Evolutionary conservation across 2,113 vertebrate species (phyloP), one percentile per base, ranked within the genome.

Genomic region (Mormyrus lacerda): DNA sequence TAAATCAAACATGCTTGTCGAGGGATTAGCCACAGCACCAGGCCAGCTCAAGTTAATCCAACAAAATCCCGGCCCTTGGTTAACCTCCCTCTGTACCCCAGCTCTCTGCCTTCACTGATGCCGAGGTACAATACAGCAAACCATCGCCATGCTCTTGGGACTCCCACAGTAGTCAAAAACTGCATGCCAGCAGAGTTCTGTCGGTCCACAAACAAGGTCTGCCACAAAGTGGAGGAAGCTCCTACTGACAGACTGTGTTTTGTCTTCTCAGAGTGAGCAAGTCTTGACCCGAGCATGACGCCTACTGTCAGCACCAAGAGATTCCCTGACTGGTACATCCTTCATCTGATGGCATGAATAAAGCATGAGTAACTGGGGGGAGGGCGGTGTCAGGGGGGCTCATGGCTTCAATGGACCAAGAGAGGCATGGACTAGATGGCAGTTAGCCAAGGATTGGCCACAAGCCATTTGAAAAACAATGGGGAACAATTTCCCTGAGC

Each of bases 1-100:
- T 73, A 73, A 79, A 88, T 88, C 45, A 88, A 88, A 76, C 31
- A 44, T 11, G 19, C 87, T 87, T 87, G 87, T 87, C 42, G 35
- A 87, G 50, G 87, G 87, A 87, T 61, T 87, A 87, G 17, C 87
- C 42, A 65, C 55, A 65, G 87, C 53, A 24, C 53, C 87, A 17
- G 39, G 35, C 55, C 87, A 87, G 87, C 87, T 65, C 35, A 76
- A 24, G 55, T n/a, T 73, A 88, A 73, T 88, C 58, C 87, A 73
- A 9, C 15, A n/a, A 48, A 73, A 61, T 87, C 87, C 87, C 39
- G 53, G 87, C 51, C 87, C 31, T 53, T n/a, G 50, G 85, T 87
- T 87, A 51, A 53, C 85, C 47, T 87, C n/a, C 50, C 50, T 51
- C 47, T 55, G 48, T 50, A 39, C 17, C 48, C 31, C 50, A 47